Evolutionary conservation across 1,140 invertebrate species (phyloP).

Genomic region (Ceratosolen solmsi): DNA sequence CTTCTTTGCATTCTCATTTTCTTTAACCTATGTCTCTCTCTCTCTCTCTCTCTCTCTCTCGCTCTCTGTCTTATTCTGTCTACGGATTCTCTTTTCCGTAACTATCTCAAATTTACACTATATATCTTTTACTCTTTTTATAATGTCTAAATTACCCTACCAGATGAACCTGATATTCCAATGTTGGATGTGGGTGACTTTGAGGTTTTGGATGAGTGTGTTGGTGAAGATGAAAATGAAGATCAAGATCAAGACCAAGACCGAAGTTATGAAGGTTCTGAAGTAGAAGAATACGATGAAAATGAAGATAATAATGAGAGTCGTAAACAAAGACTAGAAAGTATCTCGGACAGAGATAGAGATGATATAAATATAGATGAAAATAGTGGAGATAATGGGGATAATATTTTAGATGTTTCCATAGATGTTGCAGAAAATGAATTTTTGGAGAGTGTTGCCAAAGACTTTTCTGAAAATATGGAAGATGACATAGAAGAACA

Average conservation of each 20-base stretch:
- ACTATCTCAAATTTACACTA: background rate
- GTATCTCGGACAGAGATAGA: background rate
- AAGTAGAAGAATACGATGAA: slow-evolving; percentile 22
- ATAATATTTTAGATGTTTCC: slow-evolving; percentile 45
- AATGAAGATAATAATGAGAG: slow-evolving; percentile 19
- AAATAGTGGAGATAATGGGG: slow-evolving; percentile 46
- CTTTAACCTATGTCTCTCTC: background rate
- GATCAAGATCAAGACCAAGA: slow-evolving; percentile 29
- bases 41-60: slow-evolving; percentile 11
- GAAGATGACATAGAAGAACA: slow-evolving; percentile 17
- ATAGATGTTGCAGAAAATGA: slow-evolving; percentile 46
- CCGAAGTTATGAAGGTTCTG: slow-evolving; percentile 24
- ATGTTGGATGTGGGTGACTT: slow-evolving; percentile 58
- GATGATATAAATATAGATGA: slow-evolving; percentile 28
- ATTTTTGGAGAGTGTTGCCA: slow-evolving; percentile 41
- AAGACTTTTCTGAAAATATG: slow-evolving; percentile 36
- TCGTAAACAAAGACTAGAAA: slow-evolving; percentile 24
- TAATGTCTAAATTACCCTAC: slow-evolving; percentile 14
- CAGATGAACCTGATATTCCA: slow-evolving; percentile 54
- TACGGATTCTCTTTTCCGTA: background rate
- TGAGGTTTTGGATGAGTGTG: slow-evolving; percentile 62
- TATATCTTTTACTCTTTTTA: background rate
- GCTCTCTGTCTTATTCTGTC: background rate
- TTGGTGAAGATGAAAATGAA: slow-evolving; percentile 57
- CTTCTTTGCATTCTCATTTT: background rate